Percentiles rank a stretch among this genome's conserved stretches.
phyloP scores from a whole-genome alignment of 2,797 vertebrate species.

The Cynodonichthys magdalenae region DNA sequence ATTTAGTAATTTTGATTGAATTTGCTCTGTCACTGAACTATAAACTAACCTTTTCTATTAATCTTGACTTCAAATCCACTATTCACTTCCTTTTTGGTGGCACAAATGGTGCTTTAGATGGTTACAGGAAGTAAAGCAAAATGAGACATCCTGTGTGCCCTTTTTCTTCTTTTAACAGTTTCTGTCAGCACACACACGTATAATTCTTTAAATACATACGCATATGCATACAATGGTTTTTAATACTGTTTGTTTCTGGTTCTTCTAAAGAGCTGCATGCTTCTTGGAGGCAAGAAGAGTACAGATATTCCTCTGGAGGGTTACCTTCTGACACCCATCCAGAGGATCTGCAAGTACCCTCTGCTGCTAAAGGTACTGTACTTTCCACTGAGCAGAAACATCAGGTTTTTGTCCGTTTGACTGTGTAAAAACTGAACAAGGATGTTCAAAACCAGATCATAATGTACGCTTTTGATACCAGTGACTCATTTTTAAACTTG shows the following conservation, averaged over 20 bases:
- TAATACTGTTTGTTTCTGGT: constrained; percentile 11
- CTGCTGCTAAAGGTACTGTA: constrained; percentile 92
- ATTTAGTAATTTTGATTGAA: too few species aligned
- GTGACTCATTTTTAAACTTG: constrained; percentile 6
- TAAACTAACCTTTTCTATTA: not conserved
- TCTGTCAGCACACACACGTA: not conserved
- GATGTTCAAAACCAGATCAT: not conserved
- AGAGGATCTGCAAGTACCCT: constrained; percentile 99
- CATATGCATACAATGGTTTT: not conserved
- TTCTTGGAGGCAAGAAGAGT: constrained; percentile 95
- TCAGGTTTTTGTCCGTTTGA: too few species aligned
- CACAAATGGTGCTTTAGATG: not conserved
- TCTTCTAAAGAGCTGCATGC: constrained; percentile 91
- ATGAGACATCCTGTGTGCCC: not conserved
- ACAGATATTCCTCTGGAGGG: constrained; percentile 97
- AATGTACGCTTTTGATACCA: not conserved
- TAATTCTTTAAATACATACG: not conserved
- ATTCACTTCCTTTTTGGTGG: not conserved
- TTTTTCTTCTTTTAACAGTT: not conserved
- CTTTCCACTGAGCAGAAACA: not conserved
- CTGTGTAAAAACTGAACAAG: not conserved
- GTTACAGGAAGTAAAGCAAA: constrained; percentile 4
- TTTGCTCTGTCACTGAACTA: not conserved
- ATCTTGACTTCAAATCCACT: not conserved
- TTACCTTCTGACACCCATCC: constrained; percentile 95